Evolutionary conservation across 2,113 vertebrate species (phyloP).

Genomic region (Neomonachus schauinslandi): DNA sequence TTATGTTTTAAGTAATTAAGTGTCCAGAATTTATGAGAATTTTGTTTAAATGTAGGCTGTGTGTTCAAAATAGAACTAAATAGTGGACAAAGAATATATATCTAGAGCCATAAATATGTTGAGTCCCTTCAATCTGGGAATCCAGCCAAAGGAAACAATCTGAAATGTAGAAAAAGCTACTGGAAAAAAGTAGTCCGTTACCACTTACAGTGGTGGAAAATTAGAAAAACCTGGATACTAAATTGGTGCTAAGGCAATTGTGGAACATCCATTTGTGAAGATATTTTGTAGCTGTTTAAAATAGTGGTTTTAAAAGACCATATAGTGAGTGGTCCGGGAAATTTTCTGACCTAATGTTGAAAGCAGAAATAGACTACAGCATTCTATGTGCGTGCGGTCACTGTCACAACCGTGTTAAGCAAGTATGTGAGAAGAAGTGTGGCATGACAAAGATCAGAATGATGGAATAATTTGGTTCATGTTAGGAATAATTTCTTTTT

Average conservation of each 20-base stretch:
- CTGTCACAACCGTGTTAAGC: not conserved
- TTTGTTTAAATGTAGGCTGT: not conserved
- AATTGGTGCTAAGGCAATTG: not conserved
- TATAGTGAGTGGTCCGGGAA: not conserved
- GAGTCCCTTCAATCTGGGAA: not conserved
- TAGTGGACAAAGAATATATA: not conserved
- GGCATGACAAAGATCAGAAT: not conserved
- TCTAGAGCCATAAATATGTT: not conserved
- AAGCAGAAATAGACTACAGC: not conserved
- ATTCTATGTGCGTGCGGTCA: not conserved
- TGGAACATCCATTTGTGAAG: not conserved
- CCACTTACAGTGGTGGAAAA: not conserved
- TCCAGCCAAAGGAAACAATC: not conserved
- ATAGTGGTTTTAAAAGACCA: not conserved
- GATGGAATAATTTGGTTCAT: not conserved
- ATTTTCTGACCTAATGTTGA: not conserved
- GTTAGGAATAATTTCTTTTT: not conserved
- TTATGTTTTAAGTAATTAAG: conserved; percentile 2
- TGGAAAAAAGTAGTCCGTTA: not conserved
- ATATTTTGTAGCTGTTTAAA: not conserved
- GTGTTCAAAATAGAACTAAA: conserved; percentile 21
- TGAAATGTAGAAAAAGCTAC: not conserved
- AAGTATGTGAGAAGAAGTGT: not conserved
- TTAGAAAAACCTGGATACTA: not conserved
- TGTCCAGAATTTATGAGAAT: not conserved